Evolutionary conservation across 2,888 invertebrate genomes (phyloP), one percentile per base, ranked within the genome.

Genomic region (Strigamia crassipes): DNA sequence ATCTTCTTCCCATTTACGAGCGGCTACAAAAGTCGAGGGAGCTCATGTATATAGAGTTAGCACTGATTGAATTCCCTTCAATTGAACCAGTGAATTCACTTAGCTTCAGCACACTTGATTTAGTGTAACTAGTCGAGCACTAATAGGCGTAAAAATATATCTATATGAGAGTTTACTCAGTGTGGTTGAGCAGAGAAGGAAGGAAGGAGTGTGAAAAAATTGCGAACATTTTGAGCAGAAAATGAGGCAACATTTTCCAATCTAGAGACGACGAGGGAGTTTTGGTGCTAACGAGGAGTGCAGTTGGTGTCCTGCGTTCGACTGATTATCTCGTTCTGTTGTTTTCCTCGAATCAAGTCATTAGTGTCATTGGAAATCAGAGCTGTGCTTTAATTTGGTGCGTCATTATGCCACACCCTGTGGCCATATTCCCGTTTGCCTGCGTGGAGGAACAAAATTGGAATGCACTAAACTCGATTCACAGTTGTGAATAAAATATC

Each of bases 21-120:
- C 73, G 73, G 73, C 73, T 73, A 73, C 73, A 73, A 31, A 73
- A 73, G 73, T 73, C 73, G 23, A 66, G 73, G 73, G 73, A 73
- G 73, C 73, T 73, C 73, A 73, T 73, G 73, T 73, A 73, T 73
- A 73, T 73, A 73, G 73, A 73, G 73, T 73, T 73, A 73, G 73
- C 73, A 73, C 73, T 73, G 73, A 73, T 73, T 73, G 73, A 73
- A 73, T 73, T 73, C 73, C 27, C 73, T 73, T 31, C 73, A 73
- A 56, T 56, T 56, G 56, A 56, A 56, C 73, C 27, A n/a, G 73
- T 27, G 73, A 73, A 73, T 73, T 73, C 73, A 73, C 73, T 73
- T 73, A 73, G 73, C 15, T 73, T 73, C 73, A 73, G 73, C 73
- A 73, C 73, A 73, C 73, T 73, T 31, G 27, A 73, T 73, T 31